phyloP scores from a whole-genome alignment of 2,113 vertebrate genomes.

The Guaruba guarouba region DNA sequence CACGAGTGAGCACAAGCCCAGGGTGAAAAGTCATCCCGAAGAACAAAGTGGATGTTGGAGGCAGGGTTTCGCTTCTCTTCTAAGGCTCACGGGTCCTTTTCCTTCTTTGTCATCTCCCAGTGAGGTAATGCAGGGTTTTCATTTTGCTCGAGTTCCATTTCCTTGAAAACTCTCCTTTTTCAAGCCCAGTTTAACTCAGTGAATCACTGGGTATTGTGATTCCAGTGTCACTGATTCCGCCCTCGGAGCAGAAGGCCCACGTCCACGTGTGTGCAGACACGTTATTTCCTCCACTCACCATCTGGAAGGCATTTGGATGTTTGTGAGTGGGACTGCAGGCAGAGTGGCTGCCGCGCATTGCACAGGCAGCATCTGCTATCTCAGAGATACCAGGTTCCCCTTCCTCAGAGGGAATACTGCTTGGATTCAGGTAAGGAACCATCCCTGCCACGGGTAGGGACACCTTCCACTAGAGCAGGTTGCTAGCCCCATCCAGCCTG shows the following conservation, averaged over 20 bases:
- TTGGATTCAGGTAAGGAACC: not conserved
- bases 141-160: not conserved
- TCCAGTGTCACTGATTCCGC: not conserved
- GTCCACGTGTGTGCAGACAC: not conserved
- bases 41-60: not conserved
- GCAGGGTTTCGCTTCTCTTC: not conserved
- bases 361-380: not conserved
- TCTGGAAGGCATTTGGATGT: not conserved
- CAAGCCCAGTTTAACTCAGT: rapidly evolving
- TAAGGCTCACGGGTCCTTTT: not conserved
- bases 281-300: not conserved
- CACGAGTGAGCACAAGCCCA: not conserved
- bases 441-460: not conserved
- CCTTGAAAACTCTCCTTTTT: not conserved
- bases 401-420: rapidly evolving
- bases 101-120: not conserved
- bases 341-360: not conserved
- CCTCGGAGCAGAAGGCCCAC: not conserved
- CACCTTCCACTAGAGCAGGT: not conserved
- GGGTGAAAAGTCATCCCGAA: not conserved
- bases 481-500: not conserved
- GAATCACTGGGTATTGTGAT: rapidly evolving
- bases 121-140: not conserved
- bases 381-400: not conserved
- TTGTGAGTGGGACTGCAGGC: not conserved